phyloP scores from a whole-genome alignment of 2,113 vertebrate genomes.

The Falco punctatus region DNA sequence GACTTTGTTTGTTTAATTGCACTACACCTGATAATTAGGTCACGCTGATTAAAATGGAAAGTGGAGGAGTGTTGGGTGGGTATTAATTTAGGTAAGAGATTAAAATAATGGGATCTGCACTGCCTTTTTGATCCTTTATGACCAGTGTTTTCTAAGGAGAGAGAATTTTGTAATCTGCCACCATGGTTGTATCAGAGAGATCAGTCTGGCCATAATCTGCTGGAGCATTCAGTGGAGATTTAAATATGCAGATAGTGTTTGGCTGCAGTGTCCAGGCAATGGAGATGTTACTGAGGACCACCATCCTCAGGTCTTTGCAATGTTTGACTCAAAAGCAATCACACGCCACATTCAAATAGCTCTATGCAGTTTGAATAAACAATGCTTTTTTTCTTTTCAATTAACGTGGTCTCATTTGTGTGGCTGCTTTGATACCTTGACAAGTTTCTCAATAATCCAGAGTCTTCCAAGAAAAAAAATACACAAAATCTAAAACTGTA shows the following conservation, averaged over 20 bases:
- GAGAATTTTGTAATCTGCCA: not conserved
- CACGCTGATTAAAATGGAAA: not conserved
- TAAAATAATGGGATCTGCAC: not conserved
- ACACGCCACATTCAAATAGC: not conserved
- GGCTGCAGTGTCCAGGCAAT: not conserved
- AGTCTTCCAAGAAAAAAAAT: not conserved
- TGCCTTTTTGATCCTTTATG: not conserved
- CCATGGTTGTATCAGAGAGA: not conserved
- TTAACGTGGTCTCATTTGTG: not conserved
- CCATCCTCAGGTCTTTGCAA: not conserved
- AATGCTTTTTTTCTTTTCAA: not conserved
- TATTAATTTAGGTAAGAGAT: not conserved
- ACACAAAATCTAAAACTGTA: not conserved
- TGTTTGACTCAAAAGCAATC: not conserved
- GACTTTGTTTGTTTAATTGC: not conserved
- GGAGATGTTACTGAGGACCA: not conserved
- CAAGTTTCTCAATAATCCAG: conserved; percentile 17
- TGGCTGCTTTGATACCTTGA: not conserved
- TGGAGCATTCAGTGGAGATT: not conserved
- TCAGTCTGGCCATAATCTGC: not conserved
- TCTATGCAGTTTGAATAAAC: not conserved
- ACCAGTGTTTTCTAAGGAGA: not conserved
- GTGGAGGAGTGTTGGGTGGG: not conserved
- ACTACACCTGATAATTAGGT: not conserved
- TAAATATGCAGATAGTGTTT: not conserved